A percentile compares a stretch with the other conserved stretches of the same genome.
These are phyloP conservation scores for Lepidocolaptes lacrymiger DNA, from an alignment of 2,797 vertebrate species.

Conservation along the genomic window DNA sequence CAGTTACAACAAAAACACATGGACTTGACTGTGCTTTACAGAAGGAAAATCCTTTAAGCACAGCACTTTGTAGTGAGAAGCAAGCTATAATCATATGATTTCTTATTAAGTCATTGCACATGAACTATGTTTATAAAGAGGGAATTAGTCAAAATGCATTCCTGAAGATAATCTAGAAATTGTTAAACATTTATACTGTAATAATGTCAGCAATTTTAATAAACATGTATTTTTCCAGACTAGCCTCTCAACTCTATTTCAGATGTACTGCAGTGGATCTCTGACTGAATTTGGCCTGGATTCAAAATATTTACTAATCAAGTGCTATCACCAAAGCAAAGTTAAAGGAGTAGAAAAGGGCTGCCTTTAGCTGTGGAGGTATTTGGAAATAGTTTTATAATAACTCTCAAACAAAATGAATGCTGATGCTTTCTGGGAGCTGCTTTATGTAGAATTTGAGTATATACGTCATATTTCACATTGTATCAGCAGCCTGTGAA, in stretches of 20 bases:
- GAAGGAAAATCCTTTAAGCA: neutral
- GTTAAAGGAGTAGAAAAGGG: neutral
- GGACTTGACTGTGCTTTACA: neutral
- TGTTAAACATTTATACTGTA: neutral
- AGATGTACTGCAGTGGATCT: neutral
- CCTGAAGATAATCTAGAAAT: neutral
- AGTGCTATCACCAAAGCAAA: neutral
- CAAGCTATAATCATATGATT: neutral
- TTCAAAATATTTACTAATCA: neutral
- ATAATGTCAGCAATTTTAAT: neutral
- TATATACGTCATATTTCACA: neutral
- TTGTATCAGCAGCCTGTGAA: neutral
- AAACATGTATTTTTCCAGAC: neutral
- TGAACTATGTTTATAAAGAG: neutral
- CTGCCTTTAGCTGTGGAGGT: neutral
- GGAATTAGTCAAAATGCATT: neutral
- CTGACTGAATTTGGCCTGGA: neutral
- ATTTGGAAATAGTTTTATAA: neutral
- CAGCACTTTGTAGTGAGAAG: neutral
- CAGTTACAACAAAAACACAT: neutral
- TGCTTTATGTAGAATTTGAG: neutral
- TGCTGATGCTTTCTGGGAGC: neutral
- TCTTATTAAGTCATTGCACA: neutral
- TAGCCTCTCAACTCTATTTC: neutral
- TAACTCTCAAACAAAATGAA: neutral